Evolutionary conservation across 2,113 vertebrate species (phyloP).

Genomic region (Tychaedon coryphoeus): DNA sequence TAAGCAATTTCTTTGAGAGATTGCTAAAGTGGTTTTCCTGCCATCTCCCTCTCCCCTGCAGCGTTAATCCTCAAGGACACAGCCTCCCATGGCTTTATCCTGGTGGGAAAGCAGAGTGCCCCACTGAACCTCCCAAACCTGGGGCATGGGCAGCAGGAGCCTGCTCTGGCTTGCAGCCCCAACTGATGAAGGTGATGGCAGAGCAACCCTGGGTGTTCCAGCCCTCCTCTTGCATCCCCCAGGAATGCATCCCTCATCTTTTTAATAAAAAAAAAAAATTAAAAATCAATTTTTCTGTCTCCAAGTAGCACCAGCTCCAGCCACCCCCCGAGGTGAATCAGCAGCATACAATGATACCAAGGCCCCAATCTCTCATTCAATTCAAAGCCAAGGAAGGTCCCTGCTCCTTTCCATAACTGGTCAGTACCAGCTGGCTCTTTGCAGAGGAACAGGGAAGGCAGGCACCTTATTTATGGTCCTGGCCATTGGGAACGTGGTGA

Average conservation of each 20-base stretch:
- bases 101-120: accelerated
- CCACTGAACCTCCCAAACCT: accelerated
- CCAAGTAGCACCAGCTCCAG: neutral
- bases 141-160: neutral
- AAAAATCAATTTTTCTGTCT: neutral
- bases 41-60: neutral
- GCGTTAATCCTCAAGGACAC: neutral
- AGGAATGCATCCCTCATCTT: accelerated
- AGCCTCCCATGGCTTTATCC: neutral
- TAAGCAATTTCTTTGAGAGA: neutral
- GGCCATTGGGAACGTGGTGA: neutral
- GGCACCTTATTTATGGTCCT: neutral
- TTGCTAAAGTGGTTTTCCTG: neutral
- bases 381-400: neutral
- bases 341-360: neutral
- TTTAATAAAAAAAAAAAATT: neutral
- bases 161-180: neutral
- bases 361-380: neutral
- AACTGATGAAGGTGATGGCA: neutral
- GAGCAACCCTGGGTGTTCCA: neutral
- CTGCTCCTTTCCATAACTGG: neutral
- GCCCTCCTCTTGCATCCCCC: neutral
- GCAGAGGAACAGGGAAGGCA: neutral
- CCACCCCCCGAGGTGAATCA: neutral
- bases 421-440: neutral